phyloP scores from a whole-genome alignment of 2,113 vertebrate genomes.

The Salminus brasiliensis region DNA sequence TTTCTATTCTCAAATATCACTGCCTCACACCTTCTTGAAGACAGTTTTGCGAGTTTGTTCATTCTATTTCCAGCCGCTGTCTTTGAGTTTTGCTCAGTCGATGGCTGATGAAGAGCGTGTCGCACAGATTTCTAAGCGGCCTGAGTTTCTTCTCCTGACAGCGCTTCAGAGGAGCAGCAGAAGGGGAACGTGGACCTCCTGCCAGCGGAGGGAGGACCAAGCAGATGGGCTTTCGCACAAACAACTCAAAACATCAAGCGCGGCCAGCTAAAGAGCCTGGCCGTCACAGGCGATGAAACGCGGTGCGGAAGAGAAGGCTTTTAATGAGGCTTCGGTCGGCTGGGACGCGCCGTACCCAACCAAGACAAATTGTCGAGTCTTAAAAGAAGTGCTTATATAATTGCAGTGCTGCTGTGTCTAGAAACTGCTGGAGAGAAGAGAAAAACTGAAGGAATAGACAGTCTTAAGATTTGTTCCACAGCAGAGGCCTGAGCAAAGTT shows the following conservation, averaged over 20 bases:
- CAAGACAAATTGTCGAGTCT: slow-evolving; percentile 24
- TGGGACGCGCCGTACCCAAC: slow-evolving; percentile 15
- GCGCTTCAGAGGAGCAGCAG: slow-evolving; percentile 79
- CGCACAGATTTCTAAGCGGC: slow-evolving; percentile 70
- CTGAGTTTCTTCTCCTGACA: slow-evolving; percentile 75
- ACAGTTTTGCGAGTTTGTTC: slow-evolving; percentile 50
- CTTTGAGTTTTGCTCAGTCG: slow-evolving; percentile 68
- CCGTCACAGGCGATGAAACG: slow-evolving; percentile 78
- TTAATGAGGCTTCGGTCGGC: slow-evolving; percentile 72
- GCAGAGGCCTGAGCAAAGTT: neutral
- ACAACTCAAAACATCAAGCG: slow-evolving; percentile 82
- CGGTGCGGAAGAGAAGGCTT: slow-evolving; percentile 75
- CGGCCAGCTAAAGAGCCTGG: slow-evolving; percentile 81
- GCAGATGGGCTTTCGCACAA: slow-evolving; percentile 83
- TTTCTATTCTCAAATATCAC: slow-evolving; percentile 22
- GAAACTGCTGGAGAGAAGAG: neutral
- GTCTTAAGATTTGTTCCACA: neutral
- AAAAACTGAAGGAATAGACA: slow-evolving; percentile 6
- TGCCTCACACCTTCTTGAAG: slow-evolving; percentile 17
- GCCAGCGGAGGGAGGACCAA: slow-evolving; percentile 77
- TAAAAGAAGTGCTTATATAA: slow-evolving; percentile 24
- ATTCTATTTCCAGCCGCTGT: slow-evolving; percentile 43
- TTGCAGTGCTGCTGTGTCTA: slow-evolving; percentile 9
- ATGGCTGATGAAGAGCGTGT: slow-evolving; percentile 64
- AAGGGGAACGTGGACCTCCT: slow-evolving; percentile 80